phyloP scores from a whole-genome alignment of 2,797 vertebrate species.

The Galago senegalensis region DNA sequence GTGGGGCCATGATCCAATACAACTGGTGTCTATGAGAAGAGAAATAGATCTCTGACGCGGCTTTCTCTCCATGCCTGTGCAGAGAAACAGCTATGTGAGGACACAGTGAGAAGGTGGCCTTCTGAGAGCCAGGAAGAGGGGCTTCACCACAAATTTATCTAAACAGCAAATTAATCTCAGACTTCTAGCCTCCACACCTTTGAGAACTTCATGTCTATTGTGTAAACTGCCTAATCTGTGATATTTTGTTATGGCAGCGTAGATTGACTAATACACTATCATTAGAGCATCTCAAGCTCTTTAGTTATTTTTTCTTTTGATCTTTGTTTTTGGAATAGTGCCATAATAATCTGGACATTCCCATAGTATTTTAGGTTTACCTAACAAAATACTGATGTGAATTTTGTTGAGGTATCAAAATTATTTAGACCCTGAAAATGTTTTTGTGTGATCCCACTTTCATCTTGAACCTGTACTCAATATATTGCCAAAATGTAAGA shows the following conservation, averaged over 20 bases:
- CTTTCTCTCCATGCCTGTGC: background rate
- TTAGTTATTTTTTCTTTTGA: background rate
- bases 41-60: background rate
- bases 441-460: background rate
- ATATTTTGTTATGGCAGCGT: background rate
- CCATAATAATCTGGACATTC: background rate
- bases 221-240: background rate
- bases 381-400: background rate
- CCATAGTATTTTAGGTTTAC: background rate
- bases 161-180: background rate
- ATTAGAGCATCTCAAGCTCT: background rate
- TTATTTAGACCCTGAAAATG: background rate
- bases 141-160: background rate
- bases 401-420: background rate
- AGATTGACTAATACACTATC: background rate
- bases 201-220: background rate
- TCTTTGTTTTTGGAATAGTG: background rate
- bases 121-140: background rate
- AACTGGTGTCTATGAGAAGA: background rate
- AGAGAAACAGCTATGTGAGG: background rate
- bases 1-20: rapidly evolving
- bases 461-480: background rate
- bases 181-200: background rate
- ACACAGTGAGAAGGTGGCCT: background rate
- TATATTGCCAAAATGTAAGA: background rate